Conservation (phyloP, 1,140 invertebrate genomes). For the Bombus haemorrhoidalis region DNA sequence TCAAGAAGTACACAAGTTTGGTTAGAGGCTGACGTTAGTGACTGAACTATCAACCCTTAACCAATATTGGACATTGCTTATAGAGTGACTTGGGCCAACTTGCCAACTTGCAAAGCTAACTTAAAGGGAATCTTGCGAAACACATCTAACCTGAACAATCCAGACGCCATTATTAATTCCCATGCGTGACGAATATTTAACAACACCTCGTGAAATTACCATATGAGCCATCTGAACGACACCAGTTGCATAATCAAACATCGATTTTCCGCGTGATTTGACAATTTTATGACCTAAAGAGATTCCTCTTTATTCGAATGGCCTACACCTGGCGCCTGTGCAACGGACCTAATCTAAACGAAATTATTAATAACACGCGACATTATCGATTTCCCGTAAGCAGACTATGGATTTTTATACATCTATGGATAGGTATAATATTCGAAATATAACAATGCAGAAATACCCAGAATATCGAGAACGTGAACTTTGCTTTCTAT, state of each 20-base stretch:
- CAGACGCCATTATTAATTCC: background rate
- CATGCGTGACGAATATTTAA: background rate
- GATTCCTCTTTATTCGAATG: too few species aligned
- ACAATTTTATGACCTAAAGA: background rate
- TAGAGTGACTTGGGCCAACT: background rate
- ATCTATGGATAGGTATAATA: too few species aligned
- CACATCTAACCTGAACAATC: too few species aligned
- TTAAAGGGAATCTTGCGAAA: background rate
- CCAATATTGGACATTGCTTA: constrained; percentile 13
- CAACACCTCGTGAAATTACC: background rate
- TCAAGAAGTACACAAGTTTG: background rate
- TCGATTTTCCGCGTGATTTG: background rate
- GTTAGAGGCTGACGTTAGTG: background rate
- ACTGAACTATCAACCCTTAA: background rate
- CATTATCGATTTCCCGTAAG: too few species aligned
- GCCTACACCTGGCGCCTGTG: too few species aligned
- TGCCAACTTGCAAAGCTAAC: background rate
- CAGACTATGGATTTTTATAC: too few species aligned
- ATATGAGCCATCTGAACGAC: background rate
- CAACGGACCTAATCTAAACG: too few species aligned
- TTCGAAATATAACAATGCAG: too few species aligned
- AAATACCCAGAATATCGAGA: too few species aligned
- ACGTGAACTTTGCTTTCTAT: too few species aligned
- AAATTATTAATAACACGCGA: too few species aligned
- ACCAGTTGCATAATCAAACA: background rate